Evolutionary conservation across 1,140 invertebrate genomes (phyloP), one percentile per base, ranked within the genome.

Genomic region (Leptopilina clavipes): DNA sequence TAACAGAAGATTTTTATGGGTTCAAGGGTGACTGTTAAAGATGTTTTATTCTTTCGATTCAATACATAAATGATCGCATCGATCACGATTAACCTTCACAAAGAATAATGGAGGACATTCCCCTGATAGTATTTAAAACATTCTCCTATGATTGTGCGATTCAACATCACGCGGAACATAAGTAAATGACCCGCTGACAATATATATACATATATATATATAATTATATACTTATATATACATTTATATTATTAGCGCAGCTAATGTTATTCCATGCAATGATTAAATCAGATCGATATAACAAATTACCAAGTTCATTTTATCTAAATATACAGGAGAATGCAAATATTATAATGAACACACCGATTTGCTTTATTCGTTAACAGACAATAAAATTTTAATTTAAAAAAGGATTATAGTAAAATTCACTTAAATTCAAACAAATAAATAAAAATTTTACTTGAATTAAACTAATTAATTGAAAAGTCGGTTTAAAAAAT

Each of bases 41-140:
- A 37, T 31, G 59, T 65, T 52, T 52, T 31, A 65, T 65, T 65
- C 59, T 65, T 65, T 65, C 59, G 22, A 65, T 65, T 65, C 22
- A 37, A 65, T 31, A 31, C 31, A 65, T 12, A 22, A 65, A 65
- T 37, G 22, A 65, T 37, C 59, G 59, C 59, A 65, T 65, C 59
- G 59, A 65, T 65, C 59, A 31, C 59, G 59, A 65, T 65, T 65
- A 65, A 65, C 59, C 59, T 65, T 65, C 59, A 25, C 25, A 65
- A 31, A 65, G 59, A 65, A 65, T 65, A 65, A 65, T 65, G 59
- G 59, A 65, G 59, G 59, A 65, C 59, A 65, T 65, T 65, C 59
- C 59, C 59, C 59, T 65, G 59, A 65, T 22, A 18, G 52, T 65
- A 31, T 37, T 65, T 65, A 65, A 65, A 65, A 65, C 59, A 31